A percentile compares a stretch with the other conserved stretches of the same genome.
Conservation (phyloP, 2,888 invertebrate genomes). For the Leptopterna dolabrata region DNA sequence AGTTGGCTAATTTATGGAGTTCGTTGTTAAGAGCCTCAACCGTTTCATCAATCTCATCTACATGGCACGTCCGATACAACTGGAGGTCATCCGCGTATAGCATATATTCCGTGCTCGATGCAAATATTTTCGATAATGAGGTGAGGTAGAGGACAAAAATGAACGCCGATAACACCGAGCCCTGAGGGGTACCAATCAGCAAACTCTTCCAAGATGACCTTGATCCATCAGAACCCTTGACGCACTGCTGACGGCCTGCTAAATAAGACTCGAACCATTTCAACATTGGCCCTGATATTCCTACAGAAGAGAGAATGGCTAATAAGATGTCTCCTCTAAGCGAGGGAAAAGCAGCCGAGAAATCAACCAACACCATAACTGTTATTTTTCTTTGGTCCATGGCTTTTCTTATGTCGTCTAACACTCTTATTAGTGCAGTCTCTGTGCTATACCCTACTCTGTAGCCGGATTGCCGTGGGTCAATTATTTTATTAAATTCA, state of each 20-base stretch:
- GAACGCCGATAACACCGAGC: neutral
- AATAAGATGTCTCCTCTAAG: neutral
- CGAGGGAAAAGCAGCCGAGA: neutral
- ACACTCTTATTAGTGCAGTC: neutral
- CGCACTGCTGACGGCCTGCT: neutral
- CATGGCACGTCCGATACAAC: neutral
- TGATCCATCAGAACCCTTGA: neutral
- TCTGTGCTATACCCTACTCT: constrained; percentile 12
- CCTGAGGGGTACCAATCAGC: neutral
- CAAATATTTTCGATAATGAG: neutral
- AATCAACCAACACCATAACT: neutral
- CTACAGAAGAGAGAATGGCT: neutral
- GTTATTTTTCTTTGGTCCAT: neutral
- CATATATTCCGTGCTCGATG: neutral
- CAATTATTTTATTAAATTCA: neutral
- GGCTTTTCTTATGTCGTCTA: neutral
- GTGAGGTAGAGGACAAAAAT: neutral
- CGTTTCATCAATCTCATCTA: neutral
- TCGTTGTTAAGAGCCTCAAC: neutral
- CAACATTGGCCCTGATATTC: too few relatives aligned
- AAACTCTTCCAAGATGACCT: neutral
- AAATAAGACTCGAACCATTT: neutral
- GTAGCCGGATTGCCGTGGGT: neutral
- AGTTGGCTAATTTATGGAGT: neutral
- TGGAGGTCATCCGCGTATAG: neutral